Conservation (phyloP, 2,888 invertebrate species). For the Parasteatoda lunata region DNA sequence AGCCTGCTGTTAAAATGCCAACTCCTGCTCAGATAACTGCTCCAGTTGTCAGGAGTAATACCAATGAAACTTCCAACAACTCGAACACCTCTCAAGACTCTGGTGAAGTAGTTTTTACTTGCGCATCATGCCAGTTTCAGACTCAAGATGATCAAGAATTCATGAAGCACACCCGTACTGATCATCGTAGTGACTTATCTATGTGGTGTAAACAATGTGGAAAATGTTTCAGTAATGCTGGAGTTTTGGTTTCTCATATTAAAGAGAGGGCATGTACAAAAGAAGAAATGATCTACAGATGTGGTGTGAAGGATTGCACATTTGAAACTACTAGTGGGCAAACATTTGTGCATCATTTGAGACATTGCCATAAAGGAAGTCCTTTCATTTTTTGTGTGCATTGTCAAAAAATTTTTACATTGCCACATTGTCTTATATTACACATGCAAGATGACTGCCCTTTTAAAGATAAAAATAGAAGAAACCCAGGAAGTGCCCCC, state of each 20-base stretch:
- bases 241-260: slow-evolving; percentile 58
- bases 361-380: slow-evolving; percentile 63
- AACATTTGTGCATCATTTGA: slow-evolving; percentile 63
- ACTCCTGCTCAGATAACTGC: not conserved
- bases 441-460: slow-evolving; percentile 67
- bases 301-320: slow-evolving; percentile 59
- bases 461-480: slow-evolving; percentile 46
- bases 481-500: not conserved
- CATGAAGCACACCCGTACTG: slow-evolving; percentile 62
- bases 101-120: slow-evolving; percentile 26
- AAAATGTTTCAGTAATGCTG: slow-evolving; percentile 63
- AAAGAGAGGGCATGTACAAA: slow-evolving; percentile 40
- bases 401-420: slow-evolving; percentile 63
- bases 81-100: not conserved
- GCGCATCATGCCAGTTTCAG: slow-evolving; percentile 61
- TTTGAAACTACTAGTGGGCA: slow-evolving; percentile 61
- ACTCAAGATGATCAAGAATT: slow-evolving; percentile 50
- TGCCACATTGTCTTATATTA: slow-evolving; percentile 62
- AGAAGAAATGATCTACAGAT: slow-evolving; percentile 61
- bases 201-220: slow-evolving; percentile 66
- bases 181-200: slow-evolving; percentile 58
- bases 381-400: slow-evolving; percentile 65
- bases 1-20: not conserved
- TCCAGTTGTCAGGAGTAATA: not conserved
- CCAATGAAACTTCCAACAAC: not conserved